phyloP scores from a whole-genome alignment of 2,888 invertebrate species.

The Crepidodera aurea region DNA sequence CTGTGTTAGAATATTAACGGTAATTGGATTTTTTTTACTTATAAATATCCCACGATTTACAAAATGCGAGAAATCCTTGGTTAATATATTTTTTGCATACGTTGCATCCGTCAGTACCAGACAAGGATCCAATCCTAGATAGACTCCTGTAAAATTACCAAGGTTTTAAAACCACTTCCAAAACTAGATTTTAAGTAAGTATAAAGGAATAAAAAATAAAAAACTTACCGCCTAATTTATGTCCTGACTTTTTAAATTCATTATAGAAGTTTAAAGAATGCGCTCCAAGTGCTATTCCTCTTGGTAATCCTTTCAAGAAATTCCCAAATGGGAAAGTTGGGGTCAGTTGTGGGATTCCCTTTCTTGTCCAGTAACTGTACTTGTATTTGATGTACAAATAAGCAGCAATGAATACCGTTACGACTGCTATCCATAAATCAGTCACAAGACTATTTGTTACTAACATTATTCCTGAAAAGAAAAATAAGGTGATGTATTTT shows the following conservation, averaged over 20 bases:
- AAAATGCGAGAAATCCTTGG: constrained; percentile 51
- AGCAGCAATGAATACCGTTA: constrained; percentile 1
- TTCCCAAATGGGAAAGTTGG: constrained; percentile 26
- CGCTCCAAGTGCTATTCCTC: constrained; percentile 27
- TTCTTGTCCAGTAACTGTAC: constrained; percentile 25
- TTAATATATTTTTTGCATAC: constrained; percentile 47
- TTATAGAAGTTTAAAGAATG: constrained; percentile 14
- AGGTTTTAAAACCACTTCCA: not conserved
- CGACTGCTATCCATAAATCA: not conserved
- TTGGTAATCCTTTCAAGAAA: constrained; percentile 7
- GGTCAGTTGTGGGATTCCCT: constrained; percentile 11
- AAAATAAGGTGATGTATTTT: too few relatives aligned
- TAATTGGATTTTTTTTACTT: constrained; percentile 46
- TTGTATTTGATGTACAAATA: constrained; percentile 11
- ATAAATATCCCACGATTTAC: constrained; percentile 46
- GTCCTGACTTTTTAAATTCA: constrained; percentile 24
- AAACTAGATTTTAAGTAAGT: too few relatives aligned
- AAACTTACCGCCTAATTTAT: constrained; percentile 27
- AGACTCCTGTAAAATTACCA: constrained; percentile 29
- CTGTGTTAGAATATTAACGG: constrained; percentile 46
- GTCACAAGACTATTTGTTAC: not conserved
- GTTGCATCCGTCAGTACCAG: constrained; percentile 49
- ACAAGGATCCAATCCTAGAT: constrained; percentile 42
- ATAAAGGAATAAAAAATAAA: not conserved
- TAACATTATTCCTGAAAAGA: not conserved